Base-by-base conservation (phyloP, 2,113 vertebrate genomes). In the Panthera leo region DNA sequence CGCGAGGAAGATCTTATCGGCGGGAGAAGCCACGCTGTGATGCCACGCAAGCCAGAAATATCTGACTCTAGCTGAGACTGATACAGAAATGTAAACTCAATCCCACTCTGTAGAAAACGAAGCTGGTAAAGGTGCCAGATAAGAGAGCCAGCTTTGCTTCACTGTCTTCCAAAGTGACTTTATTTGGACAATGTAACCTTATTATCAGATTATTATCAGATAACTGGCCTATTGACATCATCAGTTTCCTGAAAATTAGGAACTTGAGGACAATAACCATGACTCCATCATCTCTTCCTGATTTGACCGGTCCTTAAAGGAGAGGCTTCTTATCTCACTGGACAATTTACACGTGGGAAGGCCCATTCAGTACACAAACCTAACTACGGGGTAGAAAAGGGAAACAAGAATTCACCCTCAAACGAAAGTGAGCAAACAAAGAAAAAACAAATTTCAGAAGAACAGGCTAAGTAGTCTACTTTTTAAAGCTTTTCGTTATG, bases 1-100 rank as follows among this genome's bases (percentile, higher is more conserved):
- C n/a, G 65, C 2, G 0, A 13, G 48, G 7, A 58, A 11, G 36
- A 9, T 2, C 27, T 36, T 65, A 8, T 9, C 5, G 0, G 4
- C 29, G 9, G 13, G 7, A 3, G 5, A 45, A 3, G 63, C 13
- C 7, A 42, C 7, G 3, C 31, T 0, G 5, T 21, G 3, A 4
- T 0, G 18, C 31, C 45, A 11, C 4, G 13, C 29, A 0, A 42
- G 29, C 34, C 2, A 39, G 85, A 36, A 29, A 75, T 1, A 18
- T 2, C 65, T 7, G 4, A 18, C 39, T 25, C 45, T 42, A 14
- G 31, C n/a, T 7, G 36, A 3, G 67, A 14, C 18, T 0, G 16
- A 25, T 0, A 19, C 15, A 42, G 9, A 42, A 36, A 79, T 0
- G 31, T 5, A 36, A 63, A 51, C 13, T 2, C 23, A 53, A 53